Evolutionary conservation across 1,140 invertebrate species (phyloP), one percentile per base, ranked within the genome.

Genomic region (Polypedilum vanderplanki): DNA sequence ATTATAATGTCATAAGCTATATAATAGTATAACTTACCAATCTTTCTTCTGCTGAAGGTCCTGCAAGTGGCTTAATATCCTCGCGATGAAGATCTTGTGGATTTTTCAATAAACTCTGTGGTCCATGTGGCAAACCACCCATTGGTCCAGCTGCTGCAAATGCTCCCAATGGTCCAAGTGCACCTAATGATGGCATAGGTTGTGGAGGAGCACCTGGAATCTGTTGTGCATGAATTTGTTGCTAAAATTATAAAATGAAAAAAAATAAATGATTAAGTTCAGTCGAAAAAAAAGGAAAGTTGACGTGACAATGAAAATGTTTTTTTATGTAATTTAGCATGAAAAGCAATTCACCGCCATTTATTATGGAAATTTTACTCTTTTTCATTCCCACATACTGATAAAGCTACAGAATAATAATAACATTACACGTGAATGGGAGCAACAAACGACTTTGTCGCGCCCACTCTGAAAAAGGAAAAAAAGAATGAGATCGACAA

Each of bases 181-280:
- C 75, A 75, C 81, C 82, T 67, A 83, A 75, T 73, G 79, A 79
- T 75, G 81, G 80, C 77, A 83, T 83, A 73, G 80, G 80, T 74
- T 82, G 83, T 76, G 81, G 82, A 20, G 82, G 82, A 57, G 80
- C 79, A 64, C 82, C 82, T 22, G 83, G 83, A 76, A 83, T 80
- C 76, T 83, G 83, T 78, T 84, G 83, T 75, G 83, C 83, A 77
- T 84, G 83, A 78, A 84, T 84, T 81, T 86, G 85, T 83, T 86
- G 85, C 85, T 86, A 80, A 67, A 80, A 79, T 76, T 40, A 65
- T 67, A 40, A 77, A 76, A 77, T 65, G 41, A 74, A 75, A 18
- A 22, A 41, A 75, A 75, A 64, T 7, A 18, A 5, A 24, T 40
- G 7, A 74, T 24, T 24, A 67, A 80, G 79, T 76, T 40, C 41